Evolutionary conservation across 2,797 vertebrate genomes (phyloP), one percentile per base, ranked within the genome.

Genomic region (Hydrophis major): DNA sequence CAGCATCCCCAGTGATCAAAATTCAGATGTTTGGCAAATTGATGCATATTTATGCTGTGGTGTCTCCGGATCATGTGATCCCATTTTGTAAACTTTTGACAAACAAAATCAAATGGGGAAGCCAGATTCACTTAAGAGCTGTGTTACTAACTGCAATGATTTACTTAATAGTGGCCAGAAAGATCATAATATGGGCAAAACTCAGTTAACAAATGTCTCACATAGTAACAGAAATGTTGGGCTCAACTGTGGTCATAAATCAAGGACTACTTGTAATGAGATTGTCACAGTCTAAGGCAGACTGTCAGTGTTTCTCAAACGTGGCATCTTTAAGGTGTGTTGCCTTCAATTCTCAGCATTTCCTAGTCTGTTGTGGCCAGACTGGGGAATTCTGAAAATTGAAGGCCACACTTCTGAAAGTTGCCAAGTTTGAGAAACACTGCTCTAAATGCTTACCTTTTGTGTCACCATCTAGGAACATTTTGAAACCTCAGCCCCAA

Each of bases 241-340:
- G 66, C n/a, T 74, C 66, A 74, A 74, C 16, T 74, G 66, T 74
- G n/a, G 32, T 74, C 66, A 32, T 74, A 74, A 74, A 0, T 74
- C 32, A 74, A 74, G n/a, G 69, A 32, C 7, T 37, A 37, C n/a
- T 6, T 74, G 5, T 55, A 47, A 1, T 18, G 60, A 83, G 89
- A 2, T 25, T 37, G 59, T 88, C 87, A 89, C 20, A 56, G 83
- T 95, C 92, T 50, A 94, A 93, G 32, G 93, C 93, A 90, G 86
- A 69, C 93, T 1, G 89, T 74, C 14, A 57, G 22, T 50, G 0
- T 0, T 83, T 28, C 59, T 89, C 74, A 83, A 83, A 47, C 20
- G 5, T 83, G 37, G 37, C 20, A 83, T 42, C 20, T 47, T 47
- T 83, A 83, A 83, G 37, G 4, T 47, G 2, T 47, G 10, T 83